Percentiles rank a stretch among this genome's conserved stretches.
Evolutionary conservation across 2,888 invertebrate genomes (phyloP).

Genomic region (Cremastinae sp.): DNA sequence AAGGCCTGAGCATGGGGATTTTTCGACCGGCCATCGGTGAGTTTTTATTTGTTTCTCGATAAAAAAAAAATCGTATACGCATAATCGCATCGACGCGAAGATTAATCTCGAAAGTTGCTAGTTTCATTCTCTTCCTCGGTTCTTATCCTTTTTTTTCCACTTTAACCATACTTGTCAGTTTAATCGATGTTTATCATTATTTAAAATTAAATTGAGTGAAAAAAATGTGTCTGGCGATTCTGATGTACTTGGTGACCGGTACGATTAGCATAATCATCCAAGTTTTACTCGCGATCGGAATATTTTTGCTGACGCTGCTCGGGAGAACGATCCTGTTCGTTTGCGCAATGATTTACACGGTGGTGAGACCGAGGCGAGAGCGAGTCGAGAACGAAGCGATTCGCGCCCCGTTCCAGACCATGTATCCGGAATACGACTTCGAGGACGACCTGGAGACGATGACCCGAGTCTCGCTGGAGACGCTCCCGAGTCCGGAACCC

Average conservation of each 20-base stretch:
- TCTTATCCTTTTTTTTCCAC: background rate
- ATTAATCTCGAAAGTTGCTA: background rate
- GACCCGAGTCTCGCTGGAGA: constrained; percentile 69
- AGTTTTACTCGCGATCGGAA: constrained; percentile 60
- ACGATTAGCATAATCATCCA: constrained; percentile 62
- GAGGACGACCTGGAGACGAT: constrained; percentile 69
- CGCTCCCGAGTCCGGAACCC: constrained; percentile 59
- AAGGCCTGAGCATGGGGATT: constrained; percentile 87
- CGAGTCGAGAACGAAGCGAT: constrained; percentile 20
- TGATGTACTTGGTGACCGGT: constrained; percentile 67
- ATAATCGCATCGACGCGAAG: constrained; percentile 6
- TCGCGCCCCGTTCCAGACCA: constrained; percentile 64
- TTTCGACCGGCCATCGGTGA: constrained; percentile 91
- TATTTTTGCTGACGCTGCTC: constrained; percentile 63
- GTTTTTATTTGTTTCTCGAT: constrained; percentile 62
- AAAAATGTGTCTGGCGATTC: constrained; percentile 67
- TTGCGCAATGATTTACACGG: constrained; percentile 64
- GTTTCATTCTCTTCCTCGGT: too few species aligned
- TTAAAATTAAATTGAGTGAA: background rate
- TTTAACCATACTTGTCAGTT: background rate
- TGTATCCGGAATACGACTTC: constrained; percentile 71
- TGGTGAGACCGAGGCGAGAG: constrained; percentile 54
- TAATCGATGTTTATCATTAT: background rate
- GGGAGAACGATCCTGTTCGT: constrained; percentile 63
- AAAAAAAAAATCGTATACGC: background rate